Percentiles rank a stretch among this genome's conserved stretches.
phyloP scores from a whole-genome alignment of 2,113 vertebrate species.

The Dendropsophus ebraccatus region DNA sequence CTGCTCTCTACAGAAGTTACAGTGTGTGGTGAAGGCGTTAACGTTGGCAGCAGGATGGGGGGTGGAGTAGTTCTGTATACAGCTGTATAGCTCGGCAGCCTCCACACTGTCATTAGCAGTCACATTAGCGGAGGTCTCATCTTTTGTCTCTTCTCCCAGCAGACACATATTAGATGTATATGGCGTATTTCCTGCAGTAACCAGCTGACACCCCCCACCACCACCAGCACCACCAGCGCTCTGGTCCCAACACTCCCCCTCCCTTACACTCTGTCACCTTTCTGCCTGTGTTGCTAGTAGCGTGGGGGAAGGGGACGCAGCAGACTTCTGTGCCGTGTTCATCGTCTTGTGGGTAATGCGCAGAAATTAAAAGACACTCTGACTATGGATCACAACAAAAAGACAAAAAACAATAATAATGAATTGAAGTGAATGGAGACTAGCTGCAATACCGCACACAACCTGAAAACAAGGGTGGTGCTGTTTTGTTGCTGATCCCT shows the following conservation, averaged over 20 bases:
- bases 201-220: conserved; percentile 6
- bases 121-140: neutral
- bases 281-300: neutral
- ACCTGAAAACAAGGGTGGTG: too few relatives aligned
- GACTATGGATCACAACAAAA: neutral
- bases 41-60: too few relatives aligned
- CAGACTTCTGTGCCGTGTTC: neutral
- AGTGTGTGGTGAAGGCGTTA: neutral
- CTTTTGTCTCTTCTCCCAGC: neutral
- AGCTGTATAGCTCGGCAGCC: neutral
- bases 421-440: too few relatives aligned
- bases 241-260: conserved; percentile 27
- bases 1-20: too few relatives aligned
- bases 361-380: too few relatives aligned
- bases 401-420: neutral
- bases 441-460: too few relatives aligned
- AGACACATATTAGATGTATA: neutral
- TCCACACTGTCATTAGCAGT: conserved; percentile 3
- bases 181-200: neutral
- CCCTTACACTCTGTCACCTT: conserved; percentile 23
- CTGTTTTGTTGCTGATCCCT: too few relatives aligned
- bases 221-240: neutral
- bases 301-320: neutral
- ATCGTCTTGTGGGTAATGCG: neutral
- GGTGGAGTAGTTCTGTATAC: neutral